Evolutionary conservation across 23 tunicate genomes (phyloP).

Genomic region (Corella eumyota): DNA sequence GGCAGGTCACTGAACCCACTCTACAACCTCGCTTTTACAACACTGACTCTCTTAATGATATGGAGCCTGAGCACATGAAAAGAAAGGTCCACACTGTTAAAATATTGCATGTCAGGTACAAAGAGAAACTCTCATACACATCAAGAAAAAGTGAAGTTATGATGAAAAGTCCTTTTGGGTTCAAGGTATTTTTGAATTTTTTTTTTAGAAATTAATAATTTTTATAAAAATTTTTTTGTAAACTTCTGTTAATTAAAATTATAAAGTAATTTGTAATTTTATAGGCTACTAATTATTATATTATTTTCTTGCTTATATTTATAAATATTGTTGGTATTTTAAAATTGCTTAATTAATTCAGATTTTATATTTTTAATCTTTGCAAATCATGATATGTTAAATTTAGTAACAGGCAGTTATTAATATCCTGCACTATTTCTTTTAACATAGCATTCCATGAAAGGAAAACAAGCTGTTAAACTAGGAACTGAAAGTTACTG

Average conservation of each 20-base stretch:
- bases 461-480: constrained; percentile 54
- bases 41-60: neutral
- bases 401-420: no score
- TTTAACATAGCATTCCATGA: constrained; percentile 77
- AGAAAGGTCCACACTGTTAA: constrained; percentile 70
- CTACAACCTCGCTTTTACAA: constrained; percentile 24
- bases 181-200: constrained; percentile 14
- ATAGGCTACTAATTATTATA: neutral
- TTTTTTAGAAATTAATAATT: neutral
- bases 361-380: no score
- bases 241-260: neutral
- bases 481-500: constrained; percentile 56
- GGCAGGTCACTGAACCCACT: constrained; percentile 50
- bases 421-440: no score
- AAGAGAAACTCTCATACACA: constrained; percentile 57
- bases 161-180: constrained; percentile 37
- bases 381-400: no score
- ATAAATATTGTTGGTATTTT: no score
- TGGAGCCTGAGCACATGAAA: constrained; percentile 7
- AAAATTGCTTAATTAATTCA: no score
- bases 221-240: neutral
- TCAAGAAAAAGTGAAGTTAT: constrained; percentile 20
- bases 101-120: constrained; percentile 51
- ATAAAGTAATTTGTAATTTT: neutral
- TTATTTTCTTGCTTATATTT: neutral